Base-by-base conservation (phyloP, 2,888 invertebrate genomes). In the Homarus gammarus region DNA sequence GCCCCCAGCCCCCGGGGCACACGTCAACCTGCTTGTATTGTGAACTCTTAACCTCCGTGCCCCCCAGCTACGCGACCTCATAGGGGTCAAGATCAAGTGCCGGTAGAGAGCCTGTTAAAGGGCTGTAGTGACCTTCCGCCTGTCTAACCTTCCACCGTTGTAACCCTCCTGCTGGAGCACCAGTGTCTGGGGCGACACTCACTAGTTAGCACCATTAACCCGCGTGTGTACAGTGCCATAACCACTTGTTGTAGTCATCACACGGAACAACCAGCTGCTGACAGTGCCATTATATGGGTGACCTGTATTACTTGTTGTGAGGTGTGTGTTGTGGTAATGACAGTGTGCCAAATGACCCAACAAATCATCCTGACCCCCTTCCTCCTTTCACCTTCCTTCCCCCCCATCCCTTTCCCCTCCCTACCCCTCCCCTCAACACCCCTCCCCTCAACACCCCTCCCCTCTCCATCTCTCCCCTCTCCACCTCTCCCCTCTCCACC, bases 81-180 rank as follows among this genome's bases (percentile, higher is more conserved):
- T 33, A 15, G 82, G 82, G 70, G 70, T 83, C 77, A 75, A n/a
- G 75, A 44, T 38, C 61, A 75, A 36, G 61, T 87, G 82, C n/a
- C 82, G 27, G 73, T 56, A 83, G 82, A 18, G 44, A 56, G 33
- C 40, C 49, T 70, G 27, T 40, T 44, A 3, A 83, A 70, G 38
- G 68, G 44, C 40, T 64, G 82, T 88, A 88, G 83, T 88, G 75
- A 83, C 56, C 64, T 77, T 77, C 72, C 38, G 33, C 83, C 49
- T 83, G 33, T 68, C 88, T 49, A 77, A 83, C 83, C 83, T 61
- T 61, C 79, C 87, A 82, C 27, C 77, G 70, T 44, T 33, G 44
- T 83, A 44, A 83, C 70, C 40, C 27, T 40, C 70, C 40, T 70
- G 22, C 31, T 27, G 44, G 70, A 64, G 44, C 33, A 36, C n/a